Evolutionary conservation across 2,797 vertebrate genomes (phyloP).

Genomic region (Enteromius radiatus): DNA sequence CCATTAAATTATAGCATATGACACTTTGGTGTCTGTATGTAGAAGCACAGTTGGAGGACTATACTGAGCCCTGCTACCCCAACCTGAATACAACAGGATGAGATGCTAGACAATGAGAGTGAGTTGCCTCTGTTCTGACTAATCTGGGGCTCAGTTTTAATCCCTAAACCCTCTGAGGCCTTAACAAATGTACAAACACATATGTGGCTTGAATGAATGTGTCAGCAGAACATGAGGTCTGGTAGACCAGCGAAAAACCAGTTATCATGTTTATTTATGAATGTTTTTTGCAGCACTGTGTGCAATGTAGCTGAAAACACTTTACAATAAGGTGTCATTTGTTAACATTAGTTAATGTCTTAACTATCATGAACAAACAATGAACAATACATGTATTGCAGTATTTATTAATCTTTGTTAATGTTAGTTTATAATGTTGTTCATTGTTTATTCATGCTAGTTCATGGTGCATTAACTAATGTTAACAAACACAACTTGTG

Average conservation of each 20-base stretch:
- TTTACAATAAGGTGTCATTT: too few relatives aligned
- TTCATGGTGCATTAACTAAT: too few relatives aligned
- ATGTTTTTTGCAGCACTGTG: background rate
- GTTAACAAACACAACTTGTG: too few relatives aligned
- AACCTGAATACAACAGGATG: slow-evolving; percentile 16
- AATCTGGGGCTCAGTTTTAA: slow-evolving; percentile 35
- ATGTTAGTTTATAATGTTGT: too few relatives aligned
- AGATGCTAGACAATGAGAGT: slow-evolving; percentile 26
- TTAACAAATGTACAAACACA: slow-evolving; percentile 15
- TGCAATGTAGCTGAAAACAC: background rate
- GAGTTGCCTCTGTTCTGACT: slow-evolving; percentile 16
- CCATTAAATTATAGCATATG: background rate
- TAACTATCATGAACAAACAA: too few relatives aligned
- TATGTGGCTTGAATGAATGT: slow-evolving; percentile 18
- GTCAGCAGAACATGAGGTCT: slow-evolving; percentile 17
- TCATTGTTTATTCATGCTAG: too few relatives aligned
- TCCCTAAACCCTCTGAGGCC: slow-evolving; percentile 14
- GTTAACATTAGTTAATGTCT: too few relatives aligned
- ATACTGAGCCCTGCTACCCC: background rate
- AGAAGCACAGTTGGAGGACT: background rate
- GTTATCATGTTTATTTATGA: background rate
- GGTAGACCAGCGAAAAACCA: background rate
- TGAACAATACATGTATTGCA: too few relatives aligned
- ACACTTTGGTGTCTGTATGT: slow-evolving; percentile 11
- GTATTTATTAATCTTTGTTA: too few relatives aligned